Base-by-base conservation (phyloP, 2,888 invertebrate genomes). In the Drosophila hawaiiensis region DNA sequence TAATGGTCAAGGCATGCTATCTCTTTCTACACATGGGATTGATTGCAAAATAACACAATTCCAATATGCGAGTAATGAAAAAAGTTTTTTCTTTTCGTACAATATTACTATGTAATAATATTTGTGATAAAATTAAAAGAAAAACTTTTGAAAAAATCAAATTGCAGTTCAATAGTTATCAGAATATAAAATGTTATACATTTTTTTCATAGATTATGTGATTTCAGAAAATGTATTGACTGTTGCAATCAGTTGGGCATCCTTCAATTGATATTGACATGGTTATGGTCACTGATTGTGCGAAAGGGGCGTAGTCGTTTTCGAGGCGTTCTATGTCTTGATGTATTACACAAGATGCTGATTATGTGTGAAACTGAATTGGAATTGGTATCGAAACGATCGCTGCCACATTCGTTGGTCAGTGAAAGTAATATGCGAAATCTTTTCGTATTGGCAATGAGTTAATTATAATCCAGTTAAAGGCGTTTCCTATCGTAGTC, bases 391-490 rank as follows among this genome's bases (percentile, higher is more conserved):
- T 56, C 31, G 25, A 60, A 60, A 50, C 31, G 43, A 47, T 14
- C 14, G 22, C 43, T 14, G 14, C 6, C 22, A 1, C 1, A 9
- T 14, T 54, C 16, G 22, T 53, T 47, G 62, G 60, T 77, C 59
- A 61, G 52, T 65, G 63, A 22, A 60, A 71, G 62, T 63, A 60
- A 25, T 47, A 58, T 52, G 28, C 33, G 29, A 19, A 31, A 31
- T 47, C 28, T 52, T 41, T 75, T 58, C 41, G 53, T 47, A 52
- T 28, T 63, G 25, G 53, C 28, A 65, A 68, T 60, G 35, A 66
- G 66, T 72, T 71, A 66, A 59, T 72, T 82, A 72, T 85, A 85
- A 86, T 86, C 85, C 85, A 86, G 80, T 86, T 76, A 63, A 64
- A 31, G 64, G 78, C 66, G 82, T 72, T 70, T 81, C 60, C 59